phyloP scores from a whole-genome alignment of 2,113 vertebrate genomes.

The Aleadryas rufinucha region DNA sequence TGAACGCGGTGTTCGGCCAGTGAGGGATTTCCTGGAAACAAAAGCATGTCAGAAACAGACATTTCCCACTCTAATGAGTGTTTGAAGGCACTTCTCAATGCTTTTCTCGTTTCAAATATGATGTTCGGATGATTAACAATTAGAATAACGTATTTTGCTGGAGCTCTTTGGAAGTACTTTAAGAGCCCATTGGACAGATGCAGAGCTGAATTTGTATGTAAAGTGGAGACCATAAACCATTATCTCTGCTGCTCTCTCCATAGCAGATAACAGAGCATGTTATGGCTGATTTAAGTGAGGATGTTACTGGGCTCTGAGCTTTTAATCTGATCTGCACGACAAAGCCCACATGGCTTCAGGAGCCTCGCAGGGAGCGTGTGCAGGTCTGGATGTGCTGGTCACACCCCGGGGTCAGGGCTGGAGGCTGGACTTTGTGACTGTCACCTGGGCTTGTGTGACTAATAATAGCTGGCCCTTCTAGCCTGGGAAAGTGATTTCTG shows the following conservation, averaged over 20 bases:
- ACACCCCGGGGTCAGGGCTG: rapidly evolving
- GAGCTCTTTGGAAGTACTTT: slow-evolving; percentile 21
- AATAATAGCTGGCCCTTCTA: not conserved
- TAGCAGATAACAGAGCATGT: not conserved
- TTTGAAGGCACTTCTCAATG: not conserved
- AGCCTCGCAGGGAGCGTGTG: not conserved
- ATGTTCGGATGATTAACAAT: slow-evolving; percentile 14
- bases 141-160: not conserved
- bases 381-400: rapidly evolving
- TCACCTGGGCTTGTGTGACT: not conserved
- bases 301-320: not conserved
- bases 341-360: not conserved
- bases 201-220: slow-evolving; percentile 5
- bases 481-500: slow-evolving; percentile 5
- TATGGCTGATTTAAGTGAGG: slow-evolving; percentile 25
- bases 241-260: not conserved
- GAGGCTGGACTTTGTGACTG: not conserved
- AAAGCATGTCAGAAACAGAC: not conserved
- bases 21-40: not conserved
- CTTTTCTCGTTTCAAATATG: not conserved
- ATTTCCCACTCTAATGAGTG: not conserved
- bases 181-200: slow-evolving; percentile 33
- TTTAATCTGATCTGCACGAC: slow-evolving; percentile 12
- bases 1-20: not conserved
- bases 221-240: slow-evolving; percentile 25